phyloP scores from a whole-genome alignment of 2,797 vertebrate species.

The Geotrypetes seraphini region DNA sequence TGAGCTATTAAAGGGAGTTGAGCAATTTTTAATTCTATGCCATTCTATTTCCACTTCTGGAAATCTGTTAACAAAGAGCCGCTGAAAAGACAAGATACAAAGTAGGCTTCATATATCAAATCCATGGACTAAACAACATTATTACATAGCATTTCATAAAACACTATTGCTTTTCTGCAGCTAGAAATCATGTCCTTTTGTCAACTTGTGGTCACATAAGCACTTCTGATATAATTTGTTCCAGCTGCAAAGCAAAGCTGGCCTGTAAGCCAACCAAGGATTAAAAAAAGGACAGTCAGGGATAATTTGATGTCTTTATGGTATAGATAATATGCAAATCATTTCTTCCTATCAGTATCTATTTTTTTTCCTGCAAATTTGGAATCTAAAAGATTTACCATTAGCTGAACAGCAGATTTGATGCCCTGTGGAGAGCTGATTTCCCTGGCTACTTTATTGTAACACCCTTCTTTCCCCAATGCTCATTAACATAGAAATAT shows the following conservation, averaged over 20 bases:
- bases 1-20: slow-evolving; percentile 75
- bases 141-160: slow-evolving; percentile 79
- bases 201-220: slow-evolving; percentile 80
- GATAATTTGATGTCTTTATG: slow-evolving; percentile 62
- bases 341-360: slow-evolving; percentile 65
- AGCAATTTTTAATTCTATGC: slow-evolving; percentile 77
- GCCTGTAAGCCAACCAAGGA: slow-evolving; percentile 76
- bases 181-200: slow-evolving; percentile 79
- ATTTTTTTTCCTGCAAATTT: slow-evolving; percentile 64
- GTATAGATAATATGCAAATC: slow-evolving; percentile 76
- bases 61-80: slow-evolving; percentile 72
- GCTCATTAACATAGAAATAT: slow-evolving; percentile 49
- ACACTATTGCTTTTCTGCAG: slow-evolving; percentile 74
- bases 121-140: slow-evolving; percentile 76
- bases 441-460: slow-evolving; percentile 52
- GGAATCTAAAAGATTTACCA: slow-evolving; percentile 69
- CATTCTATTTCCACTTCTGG: slow-evolving; percentile 76
- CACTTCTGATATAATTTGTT: slow-evolving; percentile 79
- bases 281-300: slow-evolving; percentile 72
- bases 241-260: slow-evolving; percentile 73
- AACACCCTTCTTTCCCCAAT: slow-evolving; percentile 28
- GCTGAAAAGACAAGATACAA: slow-evolving; percentile 74
- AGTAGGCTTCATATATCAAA: slow-evolving; percentile 75
- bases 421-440: slow-evolving; percentile 54
- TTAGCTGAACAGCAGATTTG: slow-evolving; percentile 66